Base-by-base conservation (phyloP, 2,888 invertebrate species). In the Plagodis pulveraria region DNA sequence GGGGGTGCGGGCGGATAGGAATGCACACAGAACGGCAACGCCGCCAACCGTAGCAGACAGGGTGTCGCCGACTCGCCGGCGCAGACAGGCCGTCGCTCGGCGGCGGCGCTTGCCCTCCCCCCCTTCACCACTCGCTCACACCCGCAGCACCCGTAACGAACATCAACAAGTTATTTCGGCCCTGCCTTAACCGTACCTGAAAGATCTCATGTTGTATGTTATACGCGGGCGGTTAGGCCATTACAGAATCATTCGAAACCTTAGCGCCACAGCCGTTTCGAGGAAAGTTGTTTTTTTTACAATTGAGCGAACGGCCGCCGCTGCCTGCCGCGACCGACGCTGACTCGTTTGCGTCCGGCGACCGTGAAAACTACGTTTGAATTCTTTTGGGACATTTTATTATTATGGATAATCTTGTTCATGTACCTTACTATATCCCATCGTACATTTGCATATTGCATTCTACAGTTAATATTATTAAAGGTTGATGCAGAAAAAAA, bases 11-110 rank as follows among this genome's bases (percentile, higher is more conserved):
- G 91, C 87, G 90, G 89, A 86, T 82, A 91, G 86, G 91, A 91
- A 89, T 94, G 93, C 75, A 92, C 81, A 81, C 79, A 73, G 80
- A 76, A 71, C 89, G 96, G 94, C 96, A 96, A 95, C 96, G 87
- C 67, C 83, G 95, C 94, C 91, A 95, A 94, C 95, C 95, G 95
- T 94, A 95, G 96, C 96, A 97, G 97, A 97, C 97, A 97, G 96
- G 96, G 96, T 97, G 97, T 97, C 97, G 97, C 97, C 97, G 95
- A 94, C 95, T 94, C 93, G 95, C 94, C 94, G 94, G 94, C 94
- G 95, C 95, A 95, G 96, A 96, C 96, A 95, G 93, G 94, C 94
- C 95, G 96, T 95, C 96, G 95, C 94, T 94, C 89, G 88, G 80
- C 91, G 88, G 80, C 91, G 91, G 91, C 91, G 91, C 91, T 91